Conservation (phyloP, 1,140 invertebrate species). For the Rhyzopertha dominica region DNA sequence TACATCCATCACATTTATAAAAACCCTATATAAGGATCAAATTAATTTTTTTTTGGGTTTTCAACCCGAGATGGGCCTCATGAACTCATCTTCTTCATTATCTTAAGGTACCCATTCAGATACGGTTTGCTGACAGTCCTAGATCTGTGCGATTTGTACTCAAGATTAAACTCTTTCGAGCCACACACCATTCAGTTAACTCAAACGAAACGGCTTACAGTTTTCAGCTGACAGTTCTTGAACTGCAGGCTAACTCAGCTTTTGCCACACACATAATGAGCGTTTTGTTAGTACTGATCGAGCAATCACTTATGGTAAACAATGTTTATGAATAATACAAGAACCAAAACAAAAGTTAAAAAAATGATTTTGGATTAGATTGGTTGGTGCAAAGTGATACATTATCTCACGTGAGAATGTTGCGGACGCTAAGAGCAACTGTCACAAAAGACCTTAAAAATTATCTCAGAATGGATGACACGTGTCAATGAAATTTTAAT, state of each 20-base stretch:
- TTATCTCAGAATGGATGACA: slow-evolving; percentile 16
- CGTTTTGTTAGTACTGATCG: slow-evolving; percentile 3
- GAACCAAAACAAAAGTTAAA: no score
- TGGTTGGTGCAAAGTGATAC: slow-evolving; percentile 11
- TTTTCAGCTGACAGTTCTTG: slow-evolving; percentile 1
- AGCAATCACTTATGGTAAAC: no score
- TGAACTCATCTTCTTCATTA: no score
- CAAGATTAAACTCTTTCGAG: slow-evolving; percentile 7
- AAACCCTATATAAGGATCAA: no score
- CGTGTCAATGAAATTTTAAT: slow-evolving; percentile 6
- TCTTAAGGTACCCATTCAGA: slow-evolving; percentile 14
- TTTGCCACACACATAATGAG: neutral
- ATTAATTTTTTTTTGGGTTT: no score
- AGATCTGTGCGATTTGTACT: slow-evolving; percentile 9
- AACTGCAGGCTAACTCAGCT: slow-evolving; percentile 1
- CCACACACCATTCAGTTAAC: slow-evolving; percentile 11
- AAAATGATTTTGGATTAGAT: slow-evolving; percentile 18
- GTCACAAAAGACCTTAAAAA: slow-evolving; percentile 12
- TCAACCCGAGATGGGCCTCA: no score
- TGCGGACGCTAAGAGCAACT: slow-evolving; percentile 10
- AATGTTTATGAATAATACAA: no score
- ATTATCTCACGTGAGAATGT: slow-evolving; percentile 14
- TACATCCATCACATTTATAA: no score
- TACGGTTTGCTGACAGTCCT: slow-evolving; percentile 6
- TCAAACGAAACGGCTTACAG: slow-evolving; percentile 4